Conservation (phyloP, 2,113 vertebrate species). For the Puffinus mauretanicus region DNA sequence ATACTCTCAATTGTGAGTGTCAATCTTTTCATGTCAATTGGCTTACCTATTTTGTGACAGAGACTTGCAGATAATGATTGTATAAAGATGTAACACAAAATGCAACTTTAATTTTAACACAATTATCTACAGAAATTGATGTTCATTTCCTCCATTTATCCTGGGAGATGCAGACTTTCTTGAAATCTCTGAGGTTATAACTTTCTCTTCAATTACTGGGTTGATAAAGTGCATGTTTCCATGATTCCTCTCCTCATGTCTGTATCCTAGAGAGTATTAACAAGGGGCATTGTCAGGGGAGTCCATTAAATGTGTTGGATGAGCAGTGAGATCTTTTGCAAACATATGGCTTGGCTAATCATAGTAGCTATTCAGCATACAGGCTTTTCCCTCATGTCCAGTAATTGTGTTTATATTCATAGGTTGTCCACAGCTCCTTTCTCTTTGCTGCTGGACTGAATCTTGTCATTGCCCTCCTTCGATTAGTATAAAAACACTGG, state of each 20-base stretch:
- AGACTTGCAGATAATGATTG: background rate
- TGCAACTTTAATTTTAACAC: background rate
- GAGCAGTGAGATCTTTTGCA: background rate
- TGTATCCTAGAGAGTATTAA: background rate
- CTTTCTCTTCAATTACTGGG: background rate
- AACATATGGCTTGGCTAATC: background rate
- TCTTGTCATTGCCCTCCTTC: background rate
- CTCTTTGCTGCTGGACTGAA: background rate
- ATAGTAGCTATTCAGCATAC: background rate
- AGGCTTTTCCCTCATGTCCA: background rate
- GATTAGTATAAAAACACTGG: background rate
- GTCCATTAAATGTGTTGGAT: background rate
- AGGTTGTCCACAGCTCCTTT: background rate
- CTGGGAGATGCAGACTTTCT: background rate
- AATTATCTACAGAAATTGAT: background rate
- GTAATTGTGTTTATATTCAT: background rate
- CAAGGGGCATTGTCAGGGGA: background rate
- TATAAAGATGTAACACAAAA: background rate
- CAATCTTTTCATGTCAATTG: background rate
- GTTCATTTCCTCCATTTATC: background rate
- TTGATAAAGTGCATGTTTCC: background rate
- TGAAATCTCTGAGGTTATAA: background rate
- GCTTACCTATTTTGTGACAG: background rate
- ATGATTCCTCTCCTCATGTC: background rate
- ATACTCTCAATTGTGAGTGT: background rate